Evolutionary conservation across 2,888 invertebrate species (phyloP).

Genomic region (Ormyrus nitidulus): DNA sequence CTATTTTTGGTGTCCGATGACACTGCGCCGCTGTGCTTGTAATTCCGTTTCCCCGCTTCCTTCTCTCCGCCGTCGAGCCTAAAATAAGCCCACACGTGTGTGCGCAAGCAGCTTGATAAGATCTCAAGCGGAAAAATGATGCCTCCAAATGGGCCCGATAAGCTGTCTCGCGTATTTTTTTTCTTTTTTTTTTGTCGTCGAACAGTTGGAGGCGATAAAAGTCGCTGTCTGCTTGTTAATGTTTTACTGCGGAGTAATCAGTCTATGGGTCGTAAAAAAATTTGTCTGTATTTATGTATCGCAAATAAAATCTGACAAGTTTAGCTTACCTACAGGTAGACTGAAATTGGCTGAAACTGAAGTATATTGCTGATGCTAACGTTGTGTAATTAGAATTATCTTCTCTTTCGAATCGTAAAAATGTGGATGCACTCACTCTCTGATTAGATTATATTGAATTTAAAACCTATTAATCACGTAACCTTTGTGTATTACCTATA

Average conservation of each 20-base stretch:
- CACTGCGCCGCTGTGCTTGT: constrained; percentile 21
- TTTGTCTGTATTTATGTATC: constrained; percentile 36
- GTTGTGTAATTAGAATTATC: no score
- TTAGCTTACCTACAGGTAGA: not conserved
- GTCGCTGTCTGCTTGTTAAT: constrained; percentile 31
- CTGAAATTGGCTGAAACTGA: not conserved
- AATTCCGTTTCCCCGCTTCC: constrained; percentile 20
- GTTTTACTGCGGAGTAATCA: constrained; percentile 39
- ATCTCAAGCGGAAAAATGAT: constrained; percentile 57
- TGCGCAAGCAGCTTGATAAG: constrained; percentile 52
- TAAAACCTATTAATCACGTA: no score
- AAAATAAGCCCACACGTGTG: constrained; percentile 48
- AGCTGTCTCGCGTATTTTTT: constrained; percentile 46
- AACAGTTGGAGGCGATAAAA: constrained; percentile 45
- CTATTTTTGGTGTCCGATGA: constrained; percentile 56
- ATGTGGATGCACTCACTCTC: no score
- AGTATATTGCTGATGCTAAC: no score
- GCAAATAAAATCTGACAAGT: constrained; percentile 24
- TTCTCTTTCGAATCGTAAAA: no score
- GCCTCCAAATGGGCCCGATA: constrained; percentile 51
- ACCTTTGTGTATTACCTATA: no score
- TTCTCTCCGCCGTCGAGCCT: not conserved
- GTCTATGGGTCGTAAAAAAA: constrained; percentile 35
- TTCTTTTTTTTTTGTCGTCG: constrained; percentile 50
- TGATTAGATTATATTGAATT: no score